A percentile compares a stretch with the other conserved stretches of the same genome.
These are phyloP conservation scores for Opisthograptis luteolata DNA, from an alignment of 2,888 invertebrate species.

Conservation along the genomic window DNA sequence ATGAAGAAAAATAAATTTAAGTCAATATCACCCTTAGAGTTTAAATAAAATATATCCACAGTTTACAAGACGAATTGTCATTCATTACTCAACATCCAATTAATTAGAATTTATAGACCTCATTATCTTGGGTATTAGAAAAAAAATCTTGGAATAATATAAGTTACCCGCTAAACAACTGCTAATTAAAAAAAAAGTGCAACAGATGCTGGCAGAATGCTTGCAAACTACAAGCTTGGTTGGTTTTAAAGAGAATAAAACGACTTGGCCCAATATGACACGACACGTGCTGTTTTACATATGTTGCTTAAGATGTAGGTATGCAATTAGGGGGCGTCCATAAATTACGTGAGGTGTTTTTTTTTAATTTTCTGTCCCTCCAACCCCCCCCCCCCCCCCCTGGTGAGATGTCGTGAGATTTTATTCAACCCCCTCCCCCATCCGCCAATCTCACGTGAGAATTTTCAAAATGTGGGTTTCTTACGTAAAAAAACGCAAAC, in stretches of 20 bases:
- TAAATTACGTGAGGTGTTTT: no score
- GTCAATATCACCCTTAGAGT: not conserved
- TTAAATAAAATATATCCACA: slow-evolving; percentile 6
- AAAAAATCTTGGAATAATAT: not conserved
- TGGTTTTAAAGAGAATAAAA: slow-evolving; percentile 35
- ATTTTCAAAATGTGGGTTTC: no score
- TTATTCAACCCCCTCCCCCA: no score
- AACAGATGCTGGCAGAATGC: slow-evolving; percentile 38
- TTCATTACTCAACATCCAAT: slow-evolving; percentile 14
- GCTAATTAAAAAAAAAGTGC: slow-evolving; percentile 20
- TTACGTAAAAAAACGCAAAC: no score
- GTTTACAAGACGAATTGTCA: slow-evolving; percentile 19
- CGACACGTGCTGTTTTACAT: slow-evolving; percentile 42
- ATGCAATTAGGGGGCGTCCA: no score
- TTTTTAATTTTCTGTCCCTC: no score
- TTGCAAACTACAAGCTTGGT: slow-evolving; percentile 28
- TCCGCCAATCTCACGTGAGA: no score
- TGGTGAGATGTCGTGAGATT: no score
- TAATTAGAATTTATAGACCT: slow-evolving; percentile 20
- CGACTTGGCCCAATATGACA: slow-evolving; percentile 29
- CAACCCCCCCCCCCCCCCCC: no score
- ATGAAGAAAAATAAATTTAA: not conserved
- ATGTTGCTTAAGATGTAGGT: slow-evolving; percentile 23
- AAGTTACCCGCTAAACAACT: slow-evolving; percentile 26
- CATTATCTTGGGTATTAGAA: slow-evolving; percentile 18